Percentiles rank a stretch among this genome's conserved stretches.
Evolutionary conservation across 2,888 invertebrate species (phyloP).

Genomic region (Drosophila niveifrons): DNA sequence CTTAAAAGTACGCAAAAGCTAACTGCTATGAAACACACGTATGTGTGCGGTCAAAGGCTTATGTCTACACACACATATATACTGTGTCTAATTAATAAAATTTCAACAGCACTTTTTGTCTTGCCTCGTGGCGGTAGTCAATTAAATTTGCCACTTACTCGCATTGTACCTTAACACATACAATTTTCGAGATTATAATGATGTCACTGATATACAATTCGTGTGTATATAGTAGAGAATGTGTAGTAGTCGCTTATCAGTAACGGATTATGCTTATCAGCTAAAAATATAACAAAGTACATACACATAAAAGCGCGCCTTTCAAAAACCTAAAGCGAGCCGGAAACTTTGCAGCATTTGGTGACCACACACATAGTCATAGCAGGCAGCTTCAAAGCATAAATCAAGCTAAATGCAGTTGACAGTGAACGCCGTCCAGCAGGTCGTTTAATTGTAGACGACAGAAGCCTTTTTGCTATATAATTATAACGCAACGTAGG

Average conservation of each 20-base stretch:
- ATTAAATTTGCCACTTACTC: conserved; percentile 38
- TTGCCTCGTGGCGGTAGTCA: conserved; percentile 37
- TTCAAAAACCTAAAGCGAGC: conserved; percentile 28
- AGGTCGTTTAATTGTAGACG: conserved; percentile 68
- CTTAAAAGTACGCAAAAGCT: not conserved
- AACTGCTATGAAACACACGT: conserved; percentile 1
- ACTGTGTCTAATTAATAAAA: conserved; percentile 49
- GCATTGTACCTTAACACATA: conserved; percentile 46
- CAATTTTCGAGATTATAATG: conserved; percentile 34
- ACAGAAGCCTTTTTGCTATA: conserved; percentile 74
- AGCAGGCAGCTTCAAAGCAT: conserved; percentile 67
- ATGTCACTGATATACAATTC: conserved; percentile 43
- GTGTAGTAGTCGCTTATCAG: conserved; percentile 53
- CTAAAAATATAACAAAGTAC: not conserved
- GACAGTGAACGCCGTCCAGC: conserved; percentile 67
- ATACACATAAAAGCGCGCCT: not conserved
- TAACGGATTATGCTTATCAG: conserved; percentile 46
- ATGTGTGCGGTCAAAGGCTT: conserved; percentile 1
- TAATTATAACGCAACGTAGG: conserved; percentile 77
- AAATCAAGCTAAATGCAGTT: conserved; percentile 66
- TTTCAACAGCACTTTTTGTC: conserved; percentile 44
- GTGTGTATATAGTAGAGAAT: conserved; percentile 1
- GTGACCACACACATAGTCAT: conserved; percentile 46
- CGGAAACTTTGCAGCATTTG: conserved; percentile 6
- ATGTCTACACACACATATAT: not conserved